Evolutionary conservation across 2,113 vertebrate species (phyloP), one percentile per base, ranked within the genome.

Genomic region (Tinamus guttatus): DNA sequence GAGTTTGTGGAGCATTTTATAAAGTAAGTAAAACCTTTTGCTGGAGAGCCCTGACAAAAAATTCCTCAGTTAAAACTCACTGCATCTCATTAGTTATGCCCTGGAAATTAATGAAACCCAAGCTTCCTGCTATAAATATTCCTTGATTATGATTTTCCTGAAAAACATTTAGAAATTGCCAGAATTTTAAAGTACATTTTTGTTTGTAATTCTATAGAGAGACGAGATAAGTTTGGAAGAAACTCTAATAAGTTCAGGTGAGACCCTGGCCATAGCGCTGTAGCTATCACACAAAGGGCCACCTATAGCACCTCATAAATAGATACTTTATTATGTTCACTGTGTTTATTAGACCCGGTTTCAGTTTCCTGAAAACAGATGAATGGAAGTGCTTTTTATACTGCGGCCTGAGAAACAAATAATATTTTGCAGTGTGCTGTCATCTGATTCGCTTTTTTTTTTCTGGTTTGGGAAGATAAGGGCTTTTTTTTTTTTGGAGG

Each of bases 271-370:
- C 94, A 83, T 81, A 96, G 36, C 77, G 45, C 18, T 90, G 22
- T 4, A 94, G 73, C 70, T 51, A 80, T 67, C 94, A 97, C 95
- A 97, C 86, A 96, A 97, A 97, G 65, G 87, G 94, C 93, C 97
- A 97, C 96, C 97, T 97, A 95, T 62, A 84, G 17, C 71, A 77
- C 59, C 93, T 96, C 93, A 34, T 89, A 97, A 97, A 96, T 13
- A 95, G 93, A 92, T 89, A 76, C 93, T 97, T 87, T 86, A 93
- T 96, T 96, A 95, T 92, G 76, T 94, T 92, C 47, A 94, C 74
- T 65, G 40, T 90, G 91, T 76, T 97, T 85, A 87, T 96, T 94
- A 94, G 76, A 68, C 91, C 74, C 83, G 32, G 60, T 64, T 97
- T 95, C 89, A 90, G 88, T 82, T 19, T 95, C 81, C 89, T 92